Conservation (phyloP, 2,888 invertebrate species). For the Pinctada fucata region DNA sequence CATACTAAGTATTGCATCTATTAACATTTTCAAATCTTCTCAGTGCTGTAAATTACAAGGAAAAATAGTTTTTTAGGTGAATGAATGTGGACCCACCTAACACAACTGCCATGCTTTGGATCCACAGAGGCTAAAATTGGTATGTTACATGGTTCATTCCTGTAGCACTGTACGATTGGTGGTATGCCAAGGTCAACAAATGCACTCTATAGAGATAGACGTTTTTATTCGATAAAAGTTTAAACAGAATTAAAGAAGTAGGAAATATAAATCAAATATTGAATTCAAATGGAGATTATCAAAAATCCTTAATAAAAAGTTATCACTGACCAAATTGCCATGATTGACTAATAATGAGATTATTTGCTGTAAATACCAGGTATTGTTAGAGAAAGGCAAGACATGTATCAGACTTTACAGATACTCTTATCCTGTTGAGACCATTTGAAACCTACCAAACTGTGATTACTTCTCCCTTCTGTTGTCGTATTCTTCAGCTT, state of each 20-base stretch:
- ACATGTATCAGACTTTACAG: not conserved
- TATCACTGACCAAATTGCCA: not conserved
- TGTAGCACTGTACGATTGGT: constrained; percentile 27
- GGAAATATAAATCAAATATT: too few relatives aligned
- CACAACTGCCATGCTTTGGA: not conserved
- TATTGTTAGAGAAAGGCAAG: too few relatives aligned
- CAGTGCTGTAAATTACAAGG: too few relatives aligned
- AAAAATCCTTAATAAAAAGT: not conserved
- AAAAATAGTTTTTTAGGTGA: too few relatives aligned
- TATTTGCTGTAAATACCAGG: too few relatives aligned
- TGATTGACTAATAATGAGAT: not conserved
- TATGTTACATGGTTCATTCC: constrained; percentile 30
- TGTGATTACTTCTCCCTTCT: too few relatives aligned
- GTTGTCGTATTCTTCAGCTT: too few relatives aligned
- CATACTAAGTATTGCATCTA: too few relatives aligned
- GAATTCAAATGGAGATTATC: not conserved
- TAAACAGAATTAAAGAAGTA: too few relatives aligned
- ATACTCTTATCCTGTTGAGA: not conserved
- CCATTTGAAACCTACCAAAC: too few relatives aligned
- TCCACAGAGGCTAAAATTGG: constrained; percentile 35
- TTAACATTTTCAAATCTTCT: too few relatives aligned
- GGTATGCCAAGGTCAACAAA: constrained; percentile 29
- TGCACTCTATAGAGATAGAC: constrained; percentile 12
- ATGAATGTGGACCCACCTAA: not conserved
- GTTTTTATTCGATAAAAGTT: not conserved